Percentiles rank a stretch among this genome's conserved stretches.
Evolutionary conservation across 2,113 vertebrate species (phyloP).

Genomic region (Ictidomys tridecemlineatus): DNA sequence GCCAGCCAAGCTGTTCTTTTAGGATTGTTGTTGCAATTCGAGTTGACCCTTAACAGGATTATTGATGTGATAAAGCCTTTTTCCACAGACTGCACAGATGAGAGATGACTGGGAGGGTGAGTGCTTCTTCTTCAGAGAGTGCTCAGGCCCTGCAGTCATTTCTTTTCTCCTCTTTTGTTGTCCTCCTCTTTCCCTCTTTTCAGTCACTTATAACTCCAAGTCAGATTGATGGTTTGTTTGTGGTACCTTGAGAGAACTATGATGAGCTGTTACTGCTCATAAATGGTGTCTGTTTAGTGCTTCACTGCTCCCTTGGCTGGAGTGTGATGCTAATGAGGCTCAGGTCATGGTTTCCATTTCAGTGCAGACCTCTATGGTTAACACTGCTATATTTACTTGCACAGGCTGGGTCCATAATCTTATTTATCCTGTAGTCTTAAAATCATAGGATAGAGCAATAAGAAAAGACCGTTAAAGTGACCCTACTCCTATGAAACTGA

Average conservation of each 20-base stretch:
- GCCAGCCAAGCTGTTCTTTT: conserved; percentile 31
- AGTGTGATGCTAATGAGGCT: neutral
- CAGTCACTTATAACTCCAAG: neutral
- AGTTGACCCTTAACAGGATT: conserved; percentile 55
- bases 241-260: neutral
- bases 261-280: neutral
- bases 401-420: neutral
- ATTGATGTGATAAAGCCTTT: conserved; percentile 49
- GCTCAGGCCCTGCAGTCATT: neutral
- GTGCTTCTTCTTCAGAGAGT: conserved; percentile 17
- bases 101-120: neutral
- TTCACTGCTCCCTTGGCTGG: neutral
- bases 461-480: neutral
- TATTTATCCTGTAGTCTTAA: neutral
- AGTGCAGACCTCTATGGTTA: neutral
- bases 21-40: conserved; percentile 20
- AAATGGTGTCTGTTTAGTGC: neutral
- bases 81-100: conserved; percentile 56
- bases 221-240: conserved; percentile 48
- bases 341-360: neutral
- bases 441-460: neutral
- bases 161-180: neutral
- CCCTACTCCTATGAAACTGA: neutral
- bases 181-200: neutral
- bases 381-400: neutral